Evolutionary conservation across 2,888 invertebrate species (phyloP).

Genomic region (Deroplatys truncata): DNA sequence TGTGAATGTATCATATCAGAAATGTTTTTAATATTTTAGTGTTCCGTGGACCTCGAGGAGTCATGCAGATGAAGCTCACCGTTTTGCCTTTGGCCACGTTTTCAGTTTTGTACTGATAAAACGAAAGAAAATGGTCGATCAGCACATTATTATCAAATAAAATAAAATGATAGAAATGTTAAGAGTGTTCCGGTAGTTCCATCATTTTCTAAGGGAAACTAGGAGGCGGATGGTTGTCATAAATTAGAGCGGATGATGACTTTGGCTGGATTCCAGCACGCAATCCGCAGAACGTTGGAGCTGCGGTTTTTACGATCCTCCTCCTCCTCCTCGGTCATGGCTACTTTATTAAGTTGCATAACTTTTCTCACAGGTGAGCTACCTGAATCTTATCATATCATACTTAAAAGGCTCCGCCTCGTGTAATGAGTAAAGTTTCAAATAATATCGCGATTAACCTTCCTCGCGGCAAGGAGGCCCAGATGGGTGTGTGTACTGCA

Average conservation of each 20-base stretch:
- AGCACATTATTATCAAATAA: too few relatives aligned
- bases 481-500: too few relatives aligned
- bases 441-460: not conserved
- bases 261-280: not conserved
- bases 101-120: too few relatives aligned
- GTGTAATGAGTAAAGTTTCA: not conserved
- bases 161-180: too few relatives aligned
- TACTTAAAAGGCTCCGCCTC: not conserved
- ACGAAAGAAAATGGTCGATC: too few relatives aligned
- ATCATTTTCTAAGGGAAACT: too few relatives aligned
- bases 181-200: not conserved
- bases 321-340: not conserved
- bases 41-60: too few relatives aligned
- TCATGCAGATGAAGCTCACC: too few relatives aligned
- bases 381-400: not conserved
- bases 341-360: not conserved
- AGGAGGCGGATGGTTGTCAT: not conserved
- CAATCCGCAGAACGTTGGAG: not conserved
- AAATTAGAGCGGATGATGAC: not conserved
- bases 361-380: not conserved
- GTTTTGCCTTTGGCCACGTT: too few relatives aligned
- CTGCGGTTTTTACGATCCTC: not conserved
- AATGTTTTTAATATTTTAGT: too few relatives aligned
- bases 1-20: too few relatives aligned
- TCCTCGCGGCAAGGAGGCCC: not conserved